phyloP scores from a whole-genome alignment of 2,888 invertebrate genomes.

The Temnothorax ravouxi region DNA sequence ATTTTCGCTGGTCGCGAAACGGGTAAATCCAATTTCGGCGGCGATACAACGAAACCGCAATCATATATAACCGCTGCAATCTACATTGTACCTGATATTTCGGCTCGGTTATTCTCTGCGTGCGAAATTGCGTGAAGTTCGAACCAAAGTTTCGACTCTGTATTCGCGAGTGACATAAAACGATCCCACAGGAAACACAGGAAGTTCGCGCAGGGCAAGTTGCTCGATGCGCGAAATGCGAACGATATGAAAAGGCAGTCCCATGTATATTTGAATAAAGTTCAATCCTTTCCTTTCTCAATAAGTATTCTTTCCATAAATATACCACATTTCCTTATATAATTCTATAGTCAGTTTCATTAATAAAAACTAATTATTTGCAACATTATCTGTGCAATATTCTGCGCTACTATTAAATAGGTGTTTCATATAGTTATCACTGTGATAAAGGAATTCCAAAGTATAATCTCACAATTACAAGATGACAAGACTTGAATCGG shows the following conservation, averaged over 20 bases:
- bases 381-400: neutral
- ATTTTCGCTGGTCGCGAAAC: neutral
- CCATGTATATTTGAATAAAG: neutral
- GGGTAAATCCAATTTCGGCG: neutral
- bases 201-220: neutral
- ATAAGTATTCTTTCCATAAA: neutral
- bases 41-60: constrained; percentile 34
- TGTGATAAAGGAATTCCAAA: neutral
- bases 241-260: neutral
- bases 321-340: too few relatives aligned
- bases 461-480: neutral
- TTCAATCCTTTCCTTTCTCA: neutral
- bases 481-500: constrained; percentile 56
- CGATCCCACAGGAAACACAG: neutral
- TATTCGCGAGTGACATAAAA: neutral
- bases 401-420: neutral
- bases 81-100: constrained; percentile 36
- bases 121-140: constrained; percentile 19
- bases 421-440: neutral
- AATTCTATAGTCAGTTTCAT: constrained; percentile 1
- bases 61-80: constrained; percentile 33
- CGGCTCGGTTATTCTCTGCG: constrained; percentile 34
- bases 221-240: neutral
- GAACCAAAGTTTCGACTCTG: constrained; percentile 26
- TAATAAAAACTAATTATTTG: neutral